Percentiles rank a stretch among this genome's conserved stretches.
Conservation (phyloP, 2,113 vertebrate genomes). For the Bubo scandiacus region DNA sequence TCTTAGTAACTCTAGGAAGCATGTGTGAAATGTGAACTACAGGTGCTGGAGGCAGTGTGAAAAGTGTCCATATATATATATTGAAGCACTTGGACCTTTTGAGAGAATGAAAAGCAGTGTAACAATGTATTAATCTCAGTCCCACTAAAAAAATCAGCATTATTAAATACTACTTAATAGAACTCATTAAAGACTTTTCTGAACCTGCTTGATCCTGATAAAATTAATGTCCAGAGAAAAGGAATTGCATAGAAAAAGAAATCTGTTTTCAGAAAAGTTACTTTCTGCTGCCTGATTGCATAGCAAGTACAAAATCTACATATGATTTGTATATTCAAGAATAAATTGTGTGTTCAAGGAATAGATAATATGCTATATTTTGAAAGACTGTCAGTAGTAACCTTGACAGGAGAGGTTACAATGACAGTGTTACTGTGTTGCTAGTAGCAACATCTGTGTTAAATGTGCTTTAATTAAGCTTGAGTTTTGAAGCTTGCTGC, state of each 20-base stretch:
- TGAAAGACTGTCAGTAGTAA: neutral
- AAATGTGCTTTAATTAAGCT: neutral
- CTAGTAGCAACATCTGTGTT: neutral
- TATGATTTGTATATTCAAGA: neutral
- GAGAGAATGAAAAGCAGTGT: neutral
- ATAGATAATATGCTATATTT: neutral
- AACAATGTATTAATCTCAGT: neutral
- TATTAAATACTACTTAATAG: neutral
- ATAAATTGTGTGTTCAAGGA: neutral
- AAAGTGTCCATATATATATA: neutral
- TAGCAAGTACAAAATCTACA: neutral
- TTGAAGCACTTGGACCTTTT: neutral
- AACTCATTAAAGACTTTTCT: neutral
- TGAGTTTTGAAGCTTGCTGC: neutral
- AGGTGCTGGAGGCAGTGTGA: neutral
- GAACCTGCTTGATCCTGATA: neutral
- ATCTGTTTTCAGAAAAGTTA: neutral
- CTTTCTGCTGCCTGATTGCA: neutral
- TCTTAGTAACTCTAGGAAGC: neutral
- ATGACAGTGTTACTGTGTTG: neutral
- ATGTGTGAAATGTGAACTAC: neutral
- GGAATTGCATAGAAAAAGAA: neutral
- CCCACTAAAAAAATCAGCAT: neutral
- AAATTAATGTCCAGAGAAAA: neutral
- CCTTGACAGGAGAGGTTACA: conserved; percentile 4